Conservation (phyloP, 2,888 invertebrate genomes). For the Sclerodermus sp. region DNA sequence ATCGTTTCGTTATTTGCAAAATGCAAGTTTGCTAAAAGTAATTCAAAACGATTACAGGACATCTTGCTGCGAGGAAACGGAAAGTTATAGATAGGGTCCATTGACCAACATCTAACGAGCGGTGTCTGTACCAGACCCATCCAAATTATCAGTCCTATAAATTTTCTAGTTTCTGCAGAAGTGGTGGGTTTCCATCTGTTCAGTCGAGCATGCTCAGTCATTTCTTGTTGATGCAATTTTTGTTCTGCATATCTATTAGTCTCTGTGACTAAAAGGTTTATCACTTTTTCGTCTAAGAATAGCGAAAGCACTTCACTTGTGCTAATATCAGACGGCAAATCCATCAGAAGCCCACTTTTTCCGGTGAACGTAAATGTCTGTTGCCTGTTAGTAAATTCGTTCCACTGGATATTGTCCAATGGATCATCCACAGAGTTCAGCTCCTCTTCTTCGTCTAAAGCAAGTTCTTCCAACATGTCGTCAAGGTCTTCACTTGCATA, state of each 20-base stretch:
- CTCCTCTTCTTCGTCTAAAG: constrained; percentile 12
- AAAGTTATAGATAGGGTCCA: constrained; percentile 19
- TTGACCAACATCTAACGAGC: constrained; percentile 23
- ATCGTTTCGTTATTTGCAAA: constrained; percentile 20
- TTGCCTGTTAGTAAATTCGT: constrained; percentile 9
- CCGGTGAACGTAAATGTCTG: constrained; percentile 12
- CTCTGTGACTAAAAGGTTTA: constrained; percentile 12
- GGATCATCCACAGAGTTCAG: constrained; percentile 11
- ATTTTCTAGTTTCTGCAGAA: constrained; percentile 27
- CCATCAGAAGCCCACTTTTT: constrained; percentile 10
- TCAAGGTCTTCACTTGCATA: constrained; percentile 16
- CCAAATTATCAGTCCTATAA: constrained; percentile 25
- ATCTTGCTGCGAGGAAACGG: constrained; percentile 18
- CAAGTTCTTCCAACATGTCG: constrained; percentile 12
- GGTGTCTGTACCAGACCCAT: constrained; percentile 22
- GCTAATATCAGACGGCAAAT: constrained; percentile 11
- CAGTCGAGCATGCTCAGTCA: constrained; percentile 15
- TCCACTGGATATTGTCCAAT: constrained; percentile 13
- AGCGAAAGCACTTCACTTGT: constrained; percentile 7
- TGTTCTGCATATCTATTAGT: constrained; percentile 27
- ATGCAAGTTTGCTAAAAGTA: constrained; percentile 19
- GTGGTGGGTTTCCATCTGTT: constrained; percentile 27
- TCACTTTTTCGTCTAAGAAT: constrained; percentile 13
- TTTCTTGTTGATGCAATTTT: constrained; percentile 15
- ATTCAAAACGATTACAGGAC: constrained; percentile 26